Percentiles rank a stretch among this genome's conserved stretches.
Evolutionary conservation across 2,797 vertebrate genomes (phyloP).

Genomic region (Protosalanx chinensis): DNA sequence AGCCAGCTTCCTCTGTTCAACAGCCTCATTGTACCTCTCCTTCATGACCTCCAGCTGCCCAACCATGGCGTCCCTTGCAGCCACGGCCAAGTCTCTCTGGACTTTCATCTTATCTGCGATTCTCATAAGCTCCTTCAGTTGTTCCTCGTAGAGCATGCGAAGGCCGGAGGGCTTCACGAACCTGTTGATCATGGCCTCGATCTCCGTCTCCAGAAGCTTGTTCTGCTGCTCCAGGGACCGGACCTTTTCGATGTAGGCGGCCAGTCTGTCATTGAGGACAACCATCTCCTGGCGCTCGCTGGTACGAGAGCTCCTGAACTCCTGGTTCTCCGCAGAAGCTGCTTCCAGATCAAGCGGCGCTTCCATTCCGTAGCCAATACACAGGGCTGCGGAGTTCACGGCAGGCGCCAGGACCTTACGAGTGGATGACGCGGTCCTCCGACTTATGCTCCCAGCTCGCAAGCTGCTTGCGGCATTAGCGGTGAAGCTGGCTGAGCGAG

Average conservation of each 20-base stretch:
- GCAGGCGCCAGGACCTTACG: conserved; percentile 35
- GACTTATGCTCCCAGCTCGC: conserved; percentile 18
- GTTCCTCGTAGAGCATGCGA: conserved; percentile 43
- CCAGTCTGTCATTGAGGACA: conserved; percentile 56
- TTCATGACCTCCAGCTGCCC: conserved; percentile 53
- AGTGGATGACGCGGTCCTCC: conserved; percentile 48
- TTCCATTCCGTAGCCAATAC: conserved; percentile 34
- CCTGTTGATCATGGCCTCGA: conserved; percentile 30
- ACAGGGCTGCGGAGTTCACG: conserved; percentile 25
- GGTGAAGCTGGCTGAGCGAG: conserved; percentile 43
- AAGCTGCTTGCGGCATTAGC: conserved; percentile 8
- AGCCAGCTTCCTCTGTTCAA: conserved; percentile 55
- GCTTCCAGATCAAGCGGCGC: conserved; percentile 41
- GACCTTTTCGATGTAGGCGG: conserved; percentile 53
- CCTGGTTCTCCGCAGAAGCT: conserved; percentile 51
- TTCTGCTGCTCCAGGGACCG: conserved; percentile 51
- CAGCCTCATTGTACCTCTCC: conserved; percentile 51
- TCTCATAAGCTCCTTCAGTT: conserved; percentile 45
- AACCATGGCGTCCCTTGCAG: conserved; percentile 48
- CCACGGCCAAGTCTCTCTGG: conserved; percentile 39
- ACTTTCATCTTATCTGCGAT: conserved; percentile 48
- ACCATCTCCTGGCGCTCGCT: conserved; percentile 50
- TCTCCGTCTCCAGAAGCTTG: conserved; percentile 39
- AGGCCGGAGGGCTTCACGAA: conserved; percentile 38
- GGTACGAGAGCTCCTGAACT: conserved; percentile 46